These are phyloP conservation scores for Elaphurus davidianus DNA, from an alignment of 2,113 vertebrate genomes.

Conservation along the genomic window DNA sequence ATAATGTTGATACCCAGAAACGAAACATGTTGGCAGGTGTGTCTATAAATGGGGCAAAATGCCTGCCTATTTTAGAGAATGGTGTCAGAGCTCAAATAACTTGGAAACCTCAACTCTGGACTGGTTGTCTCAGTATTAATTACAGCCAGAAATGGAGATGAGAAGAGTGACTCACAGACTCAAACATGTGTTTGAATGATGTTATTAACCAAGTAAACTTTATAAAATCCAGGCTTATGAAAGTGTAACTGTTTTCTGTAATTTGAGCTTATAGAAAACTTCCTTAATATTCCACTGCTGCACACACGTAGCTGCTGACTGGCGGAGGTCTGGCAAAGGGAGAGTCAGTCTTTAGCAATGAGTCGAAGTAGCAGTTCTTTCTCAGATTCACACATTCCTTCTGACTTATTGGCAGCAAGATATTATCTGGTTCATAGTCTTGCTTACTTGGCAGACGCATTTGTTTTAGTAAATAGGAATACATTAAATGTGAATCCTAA, in stretches of 20 bases:
- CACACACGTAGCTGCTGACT: background rate
- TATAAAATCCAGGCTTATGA: background rate
- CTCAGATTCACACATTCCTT: constrained; percentile 32
- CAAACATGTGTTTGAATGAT: background rate
- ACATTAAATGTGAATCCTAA: background rate
- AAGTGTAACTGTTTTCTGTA: background rate
- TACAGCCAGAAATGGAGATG: background rate
- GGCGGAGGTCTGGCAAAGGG: background rate
- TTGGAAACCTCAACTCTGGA: background rate
- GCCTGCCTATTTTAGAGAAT: background rate
- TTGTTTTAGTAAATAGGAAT: constrained; percentile 6
- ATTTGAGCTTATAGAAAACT: constrained; percentile 24
- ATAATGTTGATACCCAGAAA: constrained; percentile 13
- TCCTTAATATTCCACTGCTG: background rate
- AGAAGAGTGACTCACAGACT: background rate
- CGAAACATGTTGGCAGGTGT: background rate
- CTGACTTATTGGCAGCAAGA: constrained; percentile 9
- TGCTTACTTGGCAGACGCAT: constrained; percentile 4
- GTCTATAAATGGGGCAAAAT: background rate
- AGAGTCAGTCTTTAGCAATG: background rate
- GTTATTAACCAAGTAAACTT: background rate
- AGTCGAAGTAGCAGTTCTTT: background rate
- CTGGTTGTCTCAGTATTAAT: background rate
- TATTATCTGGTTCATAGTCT: constrained; percentile 15
- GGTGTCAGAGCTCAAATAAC: background rate